Evolutionary conservation across 2,797 vertebrate genomes (phyloP).

Genomic region (Fistularia tabacaria): DNA sequence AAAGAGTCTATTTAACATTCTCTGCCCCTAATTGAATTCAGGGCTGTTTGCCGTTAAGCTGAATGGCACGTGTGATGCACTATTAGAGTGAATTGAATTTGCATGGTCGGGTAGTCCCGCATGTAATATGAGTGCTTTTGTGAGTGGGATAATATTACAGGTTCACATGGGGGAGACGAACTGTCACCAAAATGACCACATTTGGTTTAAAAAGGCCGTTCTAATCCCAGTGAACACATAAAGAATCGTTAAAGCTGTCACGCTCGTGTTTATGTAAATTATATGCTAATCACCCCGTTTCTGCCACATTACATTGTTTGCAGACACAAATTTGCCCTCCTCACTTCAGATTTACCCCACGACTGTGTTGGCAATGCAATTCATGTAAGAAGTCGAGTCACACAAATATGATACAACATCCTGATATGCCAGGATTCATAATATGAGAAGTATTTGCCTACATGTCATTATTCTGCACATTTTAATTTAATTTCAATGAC

Average conservation of each 20-base stretch:
- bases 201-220: neutral
- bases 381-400: no score
- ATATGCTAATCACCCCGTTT: neutral
- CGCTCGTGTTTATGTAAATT: neutral
- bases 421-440: no score
- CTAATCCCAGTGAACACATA: constrained; percentile 2
- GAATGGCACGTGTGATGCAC: constrained; percentile 47
- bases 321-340: neutral
- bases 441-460: no score
- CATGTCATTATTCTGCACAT: no score
- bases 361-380: no score
- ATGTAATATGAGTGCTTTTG: constrained; percentile 47
- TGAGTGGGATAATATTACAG: constrained; percentile 42
- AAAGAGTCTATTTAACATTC: constrained; percentile 45
- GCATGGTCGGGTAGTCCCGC: constrained; percentile 41
- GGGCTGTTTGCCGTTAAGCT: constrained; percentile 54
- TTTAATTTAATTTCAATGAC: no score
- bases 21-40: constrained; percentile 50
- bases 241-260: constrained; percentile 20
- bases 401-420: no score
- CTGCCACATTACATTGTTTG: constrained; percentile 1
- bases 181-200: constrained; percentile 20
- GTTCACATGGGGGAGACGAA: constrained; percentile 13
- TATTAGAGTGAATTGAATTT: constrained; percentile 64
- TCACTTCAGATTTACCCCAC: no score